Conservation (phyloP, 2,113 vertebrate species). For the Vulpes vulpes region DNA sequence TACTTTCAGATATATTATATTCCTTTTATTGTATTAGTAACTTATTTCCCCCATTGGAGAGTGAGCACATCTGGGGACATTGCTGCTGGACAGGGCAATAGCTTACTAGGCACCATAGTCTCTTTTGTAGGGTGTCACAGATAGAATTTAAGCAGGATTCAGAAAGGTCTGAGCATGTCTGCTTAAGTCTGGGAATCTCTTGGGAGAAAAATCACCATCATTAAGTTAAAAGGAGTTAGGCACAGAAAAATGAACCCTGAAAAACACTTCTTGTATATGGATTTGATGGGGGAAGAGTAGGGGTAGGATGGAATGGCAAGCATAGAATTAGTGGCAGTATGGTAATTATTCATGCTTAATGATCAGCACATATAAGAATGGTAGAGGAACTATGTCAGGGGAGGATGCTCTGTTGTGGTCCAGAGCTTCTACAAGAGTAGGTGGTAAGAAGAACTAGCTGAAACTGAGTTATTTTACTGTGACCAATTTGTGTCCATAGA, state of each 20-base stretch:
- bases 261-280: background rate
- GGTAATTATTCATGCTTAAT: background rate
- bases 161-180: background rate
- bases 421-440: background rate
- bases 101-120: background rate
- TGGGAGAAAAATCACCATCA: background rate
- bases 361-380: background rate
- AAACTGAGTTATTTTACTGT: slow-evolving; percentile 20
- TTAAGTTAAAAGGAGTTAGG: background rate
- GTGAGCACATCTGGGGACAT: background rate
- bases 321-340: background rate
- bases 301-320: background rate
- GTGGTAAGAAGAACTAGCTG: background rate
- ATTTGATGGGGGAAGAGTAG: background rate
- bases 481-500: background rate
- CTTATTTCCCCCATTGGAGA: background rate
- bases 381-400: background rate
- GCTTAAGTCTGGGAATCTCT: background rate
- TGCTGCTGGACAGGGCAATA: background rate
- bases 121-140: background rate
- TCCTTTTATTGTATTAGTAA: background rate
- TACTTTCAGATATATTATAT: background rate
- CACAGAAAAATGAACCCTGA: background rate
- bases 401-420: background rate
- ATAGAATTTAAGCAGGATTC: background rate